These are phyloP conservation scores for Lepisosteus osseus DNA, from an alignment of 2,113 vertebrate species.

Conservation along the genomic window DNA sequence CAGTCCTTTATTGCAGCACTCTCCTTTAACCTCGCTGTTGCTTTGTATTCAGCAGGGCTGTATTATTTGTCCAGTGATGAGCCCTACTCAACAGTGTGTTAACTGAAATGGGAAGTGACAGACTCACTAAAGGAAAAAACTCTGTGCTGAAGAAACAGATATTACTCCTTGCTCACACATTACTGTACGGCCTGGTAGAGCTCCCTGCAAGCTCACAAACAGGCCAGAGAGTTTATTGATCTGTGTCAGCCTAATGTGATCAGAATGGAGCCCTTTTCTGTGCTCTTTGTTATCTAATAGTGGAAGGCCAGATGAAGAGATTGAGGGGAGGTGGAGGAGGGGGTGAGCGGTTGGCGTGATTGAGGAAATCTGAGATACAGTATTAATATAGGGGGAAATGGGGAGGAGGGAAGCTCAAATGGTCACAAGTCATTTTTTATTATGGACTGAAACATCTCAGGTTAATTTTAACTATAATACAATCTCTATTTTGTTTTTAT, in stretches of 20 bases:
- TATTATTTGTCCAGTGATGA: constrained; percentile 66
- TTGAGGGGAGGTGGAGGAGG: constrained; percentile 18
- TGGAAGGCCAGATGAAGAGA: constrained; percentile 30
- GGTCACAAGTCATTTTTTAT: no score
- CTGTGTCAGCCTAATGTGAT: constrained; percentile 63
- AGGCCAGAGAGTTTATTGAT: constrained; percentile 60
- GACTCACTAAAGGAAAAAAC: constrained; percentile 76
- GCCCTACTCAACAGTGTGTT: constrained; percentile 67
- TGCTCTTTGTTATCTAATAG: constrained; percentile 41
- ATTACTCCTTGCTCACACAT: constrained; percentile 62
- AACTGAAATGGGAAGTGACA: constrained; percentile 85
- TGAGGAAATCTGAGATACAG: background rate
- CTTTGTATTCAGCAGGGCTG: constrained; percentile 47
- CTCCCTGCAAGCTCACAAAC: constrained; percentile 41
- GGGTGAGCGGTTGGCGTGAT: constrained; percentile 13
- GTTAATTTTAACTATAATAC: no score
- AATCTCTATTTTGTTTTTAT: no score
- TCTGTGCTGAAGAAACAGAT: constrained; percentile 64
- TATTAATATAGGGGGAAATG: background rate
- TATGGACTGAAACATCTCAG: no score
- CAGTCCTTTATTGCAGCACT: background rate
- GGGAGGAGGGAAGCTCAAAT: background rate
- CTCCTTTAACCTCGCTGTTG: constrained; percentile 7
- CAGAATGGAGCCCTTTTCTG: constrained; percentile 50
- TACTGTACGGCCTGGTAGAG: constrained; percentile 47